phyloP scores from a whole-genome alignment of 1,140 invertebrate genomes.

The Ostrea denselamellosa region DNA sequence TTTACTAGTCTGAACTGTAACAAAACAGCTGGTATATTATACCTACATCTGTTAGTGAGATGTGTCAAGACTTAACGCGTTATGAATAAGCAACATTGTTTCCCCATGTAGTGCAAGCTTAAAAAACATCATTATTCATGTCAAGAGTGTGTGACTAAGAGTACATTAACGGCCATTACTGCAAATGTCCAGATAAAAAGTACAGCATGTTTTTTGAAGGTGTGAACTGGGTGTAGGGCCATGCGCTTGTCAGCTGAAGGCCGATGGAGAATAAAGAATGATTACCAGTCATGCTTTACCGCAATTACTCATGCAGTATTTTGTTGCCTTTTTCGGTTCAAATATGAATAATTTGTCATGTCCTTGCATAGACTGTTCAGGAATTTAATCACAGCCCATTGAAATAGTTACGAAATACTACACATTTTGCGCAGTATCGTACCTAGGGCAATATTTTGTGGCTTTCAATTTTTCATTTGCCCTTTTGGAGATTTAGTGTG shows the following conservation, averaged over 20 bases:
- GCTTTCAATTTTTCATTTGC: too few species aligned
- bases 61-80: background rate
- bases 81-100: constrained; percentile 4
- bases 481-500: too few species aligned
- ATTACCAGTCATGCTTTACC: too few species aligned
- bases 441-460: too few species aligned
- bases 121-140: constrained; percentile 20
- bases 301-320: too few species aligned
- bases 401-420: too few species aligned
- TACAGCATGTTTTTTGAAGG: background rate
- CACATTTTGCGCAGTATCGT: too few species aligned
- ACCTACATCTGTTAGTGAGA: background rate
- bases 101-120: background rate
- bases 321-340: too few species aligned
- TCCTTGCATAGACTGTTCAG: too few species aligned
- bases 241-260: background rate
- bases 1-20: background rate
- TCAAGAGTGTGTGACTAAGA: background rate
- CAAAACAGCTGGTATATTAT: background rate
- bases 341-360: too few species aligned
- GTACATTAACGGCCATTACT: background rate
- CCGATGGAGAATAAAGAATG: background rate
- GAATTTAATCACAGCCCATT: too few species aligned
- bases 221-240: background rate
- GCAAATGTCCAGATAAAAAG: background rate